Evolutionary conservation across 2,113 vertebrate species (phyloP).

Genomic region (Hemichromis elongatus): DNA sequence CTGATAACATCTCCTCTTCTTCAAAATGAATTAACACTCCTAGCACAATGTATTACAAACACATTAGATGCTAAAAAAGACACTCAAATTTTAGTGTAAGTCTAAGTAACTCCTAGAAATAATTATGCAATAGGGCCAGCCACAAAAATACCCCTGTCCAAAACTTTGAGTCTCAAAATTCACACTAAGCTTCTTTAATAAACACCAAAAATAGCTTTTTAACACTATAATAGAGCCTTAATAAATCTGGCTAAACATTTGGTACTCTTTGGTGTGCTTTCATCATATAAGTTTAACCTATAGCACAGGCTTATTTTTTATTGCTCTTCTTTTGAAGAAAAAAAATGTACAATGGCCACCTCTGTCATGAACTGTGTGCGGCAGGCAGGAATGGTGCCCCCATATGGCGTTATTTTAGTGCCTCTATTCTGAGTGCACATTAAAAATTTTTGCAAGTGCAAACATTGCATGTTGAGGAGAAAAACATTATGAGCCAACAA

Average conservation of each 20-base stretch:
- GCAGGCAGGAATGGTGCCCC: no score
- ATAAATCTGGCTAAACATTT: neutral
- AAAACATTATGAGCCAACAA: no score
- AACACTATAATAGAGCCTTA: neutral
- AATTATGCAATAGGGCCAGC: neutral
- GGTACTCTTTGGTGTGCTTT: neutral
- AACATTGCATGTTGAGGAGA: no score
- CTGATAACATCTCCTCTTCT: neutral
- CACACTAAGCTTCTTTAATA: neutral
- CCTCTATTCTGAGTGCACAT: no score
- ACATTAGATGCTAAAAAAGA: neutral
- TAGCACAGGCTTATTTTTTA: neutral
- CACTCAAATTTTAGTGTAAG: neutral
- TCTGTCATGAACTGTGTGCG: neutral
- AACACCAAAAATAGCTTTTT: neutral
- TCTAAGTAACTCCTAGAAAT: neutral
- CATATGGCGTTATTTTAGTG: no score
- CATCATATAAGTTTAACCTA: neutral
- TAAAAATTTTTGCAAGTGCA: no score
- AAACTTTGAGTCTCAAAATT: neutral
- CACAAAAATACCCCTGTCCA: neutral
- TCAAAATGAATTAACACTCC: neutral
- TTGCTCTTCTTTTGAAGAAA: neutral
- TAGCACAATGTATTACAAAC: neutral
- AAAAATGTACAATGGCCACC: neutral